Evolutionary conservation across 2,797 vertebrate genomes (phyloP), one percentile per base, ranked within the genome.

Genomic region (Amniataba percoides): DNA sequence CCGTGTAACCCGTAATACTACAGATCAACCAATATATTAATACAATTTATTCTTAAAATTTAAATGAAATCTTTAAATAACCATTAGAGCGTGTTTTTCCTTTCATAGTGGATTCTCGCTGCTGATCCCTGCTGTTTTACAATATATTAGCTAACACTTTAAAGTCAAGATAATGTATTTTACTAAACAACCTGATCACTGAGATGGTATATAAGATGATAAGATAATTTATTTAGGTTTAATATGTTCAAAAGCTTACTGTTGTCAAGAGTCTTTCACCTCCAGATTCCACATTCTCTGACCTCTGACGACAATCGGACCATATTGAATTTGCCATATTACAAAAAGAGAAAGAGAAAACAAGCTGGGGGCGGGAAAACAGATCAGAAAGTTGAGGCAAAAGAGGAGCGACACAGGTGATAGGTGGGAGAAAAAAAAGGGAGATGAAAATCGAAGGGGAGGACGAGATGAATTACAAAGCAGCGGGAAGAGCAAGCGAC

Each of bases 401-500:
- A 31, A 31, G 27, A 31, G 27, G 27, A 31, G 27, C 27, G 27
- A 31, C 27, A 31, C 27, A 31, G 27, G 36, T 59, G 55, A 76
- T 56, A 72, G 70, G 43, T 62, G 36, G 7, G 19, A 43, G 40
- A 56, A 48, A 67, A 43, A 36, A 56, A 48, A 67, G 15, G 18
- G 36, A 31, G 46, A 40, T 51, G 31, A 39, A 66, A 58, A 56
- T 25, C 45, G 13, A 58, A 14, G 6, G 10, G 27, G n/a, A 70
- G 40, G 27, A 46, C 19, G 18, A 27, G 34, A 64, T 25, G 42
- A 52, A 80, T 60, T 19, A 71, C 48, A 77, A 81, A 69, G 23
- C 45, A 2, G 46, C 13, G 11, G 21, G 36, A 62, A 25, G 36
- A 34, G 48, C 5, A 23, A 61, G 39, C 69, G 48, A 70, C 39